These are phyloP conservation scores for Taphrorychus bicolor DNA, from an alignment of 2,888 invertebrate genomes.

Conservation along the genomic window DNA sequence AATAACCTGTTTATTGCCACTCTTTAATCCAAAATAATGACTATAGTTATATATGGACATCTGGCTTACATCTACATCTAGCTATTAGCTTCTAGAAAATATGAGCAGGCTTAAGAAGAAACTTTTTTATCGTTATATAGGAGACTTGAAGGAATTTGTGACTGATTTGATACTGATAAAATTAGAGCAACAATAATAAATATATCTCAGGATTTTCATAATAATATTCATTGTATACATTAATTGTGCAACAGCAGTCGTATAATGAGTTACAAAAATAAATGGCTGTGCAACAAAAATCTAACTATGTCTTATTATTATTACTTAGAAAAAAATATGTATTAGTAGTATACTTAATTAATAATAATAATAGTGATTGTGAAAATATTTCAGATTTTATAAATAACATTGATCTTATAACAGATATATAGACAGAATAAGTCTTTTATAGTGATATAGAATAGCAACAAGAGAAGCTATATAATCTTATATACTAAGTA, in stretches of 20 bases:
- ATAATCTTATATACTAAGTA: neutral
- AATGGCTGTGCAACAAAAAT: neutral
- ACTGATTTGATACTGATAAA: too few relatives aligned
- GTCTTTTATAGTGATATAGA: constrained; percentile 35
- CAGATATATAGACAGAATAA: constrained; percentile 6
- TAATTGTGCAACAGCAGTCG: neutral
- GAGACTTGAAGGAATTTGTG: too few relatives aligned
- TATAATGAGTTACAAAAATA: neutral
- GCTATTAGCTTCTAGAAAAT: neutral
- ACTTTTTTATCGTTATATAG: neutral
- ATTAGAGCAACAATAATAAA: too few relatives aligned
- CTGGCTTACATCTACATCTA: neutral
- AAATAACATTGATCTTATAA: constrained; percentile 10
- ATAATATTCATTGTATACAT: too few relatives aligned
- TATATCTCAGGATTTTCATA: too few relatives aligned
- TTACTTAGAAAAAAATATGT: neutral
- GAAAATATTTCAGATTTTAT: neutral
- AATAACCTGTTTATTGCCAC: neutral
- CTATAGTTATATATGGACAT: neutral
- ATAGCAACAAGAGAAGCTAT: constrained; percentile 33
- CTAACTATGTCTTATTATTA: neutral
- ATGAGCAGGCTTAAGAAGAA: neutral
- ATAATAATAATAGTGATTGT: neutral
- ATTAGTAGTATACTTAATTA: neutral
- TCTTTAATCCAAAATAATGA: neutral